Evolutionary conservation across 2,888 invertebrate genomes (phyloP).

Genomic region (Amaurobius ferox): DNA sequence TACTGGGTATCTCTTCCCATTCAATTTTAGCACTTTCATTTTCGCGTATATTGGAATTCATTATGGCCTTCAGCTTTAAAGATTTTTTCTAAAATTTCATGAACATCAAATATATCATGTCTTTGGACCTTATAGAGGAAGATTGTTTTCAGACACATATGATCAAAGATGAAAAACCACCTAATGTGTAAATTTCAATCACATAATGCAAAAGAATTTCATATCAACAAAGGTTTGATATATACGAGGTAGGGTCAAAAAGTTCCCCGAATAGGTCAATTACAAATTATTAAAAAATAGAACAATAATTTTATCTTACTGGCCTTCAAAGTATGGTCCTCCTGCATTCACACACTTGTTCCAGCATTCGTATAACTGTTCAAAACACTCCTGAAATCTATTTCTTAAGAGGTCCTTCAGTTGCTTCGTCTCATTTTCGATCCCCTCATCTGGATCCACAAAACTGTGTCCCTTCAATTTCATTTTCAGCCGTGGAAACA

Average conservation of each 20-base stretch:
- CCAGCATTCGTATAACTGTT: slow-evolving; percentile 9
- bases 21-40: no score
- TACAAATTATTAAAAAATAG: slow-evolving; percentile 17
- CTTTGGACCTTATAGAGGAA: no score
- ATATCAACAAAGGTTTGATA: no score
- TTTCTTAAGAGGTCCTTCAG: slow-evolving; percentile 25
- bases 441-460: slow-evolving; percentile 24
- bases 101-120: no score
- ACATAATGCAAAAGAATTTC: no score
- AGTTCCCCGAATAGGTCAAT: slow-evolving; percentile 3
- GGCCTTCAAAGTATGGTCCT: slow-evolving; percentile 9
- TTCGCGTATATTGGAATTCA: no score
- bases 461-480: slow-evolving; percentile 9
- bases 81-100: no score
- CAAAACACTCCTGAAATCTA: slow-evolving; percentile 23
- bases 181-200: no score
- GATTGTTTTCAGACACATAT: no score
- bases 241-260: slow-evolving; percentile 4
- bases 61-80: no score
- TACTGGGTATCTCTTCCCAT: no score
- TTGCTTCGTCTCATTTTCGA: slow-evolving; percentile 17
- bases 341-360: slow-evolving; percentile 1
- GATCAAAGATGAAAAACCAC: no score
- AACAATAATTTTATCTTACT: slow-evolving; percentile 3
- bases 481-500: not conserved